Conservation (phyloP, 1,140 invertebrate genomes). For the Palaemon carinicauda region DNA sequence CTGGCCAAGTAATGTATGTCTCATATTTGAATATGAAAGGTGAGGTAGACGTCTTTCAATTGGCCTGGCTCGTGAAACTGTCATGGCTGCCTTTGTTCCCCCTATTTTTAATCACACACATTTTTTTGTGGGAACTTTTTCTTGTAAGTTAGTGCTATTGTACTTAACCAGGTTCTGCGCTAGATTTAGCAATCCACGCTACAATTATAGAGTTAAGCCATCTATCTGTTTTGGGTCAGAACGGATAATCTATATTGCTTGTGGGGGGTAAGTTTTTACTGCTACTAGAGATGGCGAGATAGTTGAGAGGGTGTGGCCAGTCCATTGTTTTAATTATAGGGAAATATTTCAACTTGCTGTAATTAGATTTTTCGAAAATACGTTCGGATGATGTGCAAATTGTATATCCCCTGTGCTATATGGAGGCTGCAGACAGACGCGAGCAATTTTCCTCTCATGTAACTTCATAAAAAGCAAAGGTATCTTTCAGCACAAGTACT, state of each 20-base stretch:
- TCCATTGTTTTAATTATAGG: slow-evolving; percentile 2
- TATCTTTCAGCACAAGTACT: no score
- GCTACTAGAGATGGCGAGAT: not conserved
- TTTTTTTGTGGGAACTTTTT: not conserved
- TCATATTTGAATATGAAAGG: slow-evolving; percentile 41
- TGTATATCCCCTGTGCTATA: no score
- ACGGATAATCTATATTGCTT: slow-evolving; percentile 16
- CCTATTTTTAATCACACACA: slow-evolving; percentile 12
- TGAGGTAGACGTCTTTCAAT: not conserved
- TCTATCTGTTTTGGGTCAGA: not conserved
- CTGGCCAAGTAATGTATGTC: slow-evolving; percentile 5
- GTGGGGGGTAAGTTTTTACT: slow-evolving; percentile 19
- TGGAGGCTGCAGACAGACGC: no score
- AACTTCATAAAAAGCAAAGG: no score
- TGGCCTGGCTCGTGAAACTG: not conserved
- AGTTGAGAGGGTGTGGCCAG: not conserved
- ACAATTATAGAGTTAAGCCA: slow-evolving; percentile 36
- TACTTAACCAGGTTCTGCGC: slow-evolving; percentile 28
- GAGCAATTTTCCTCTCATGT: no score
- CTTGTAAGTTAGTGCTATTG: not conserved
- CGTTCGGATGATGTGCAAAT: no score
- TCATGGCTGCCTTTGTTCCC: not conserved
- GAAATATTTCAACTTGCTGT: not conserved
- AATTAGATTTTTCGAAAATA: not conserved
- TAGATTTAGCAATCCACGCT: slow-evolving; percentile 44